These are phyloP conservation scores for Tanytarsus gracilentus DNA, from an alignment of 2,888 invertebrate genomes.

Conservation along the genomic window DNA sequence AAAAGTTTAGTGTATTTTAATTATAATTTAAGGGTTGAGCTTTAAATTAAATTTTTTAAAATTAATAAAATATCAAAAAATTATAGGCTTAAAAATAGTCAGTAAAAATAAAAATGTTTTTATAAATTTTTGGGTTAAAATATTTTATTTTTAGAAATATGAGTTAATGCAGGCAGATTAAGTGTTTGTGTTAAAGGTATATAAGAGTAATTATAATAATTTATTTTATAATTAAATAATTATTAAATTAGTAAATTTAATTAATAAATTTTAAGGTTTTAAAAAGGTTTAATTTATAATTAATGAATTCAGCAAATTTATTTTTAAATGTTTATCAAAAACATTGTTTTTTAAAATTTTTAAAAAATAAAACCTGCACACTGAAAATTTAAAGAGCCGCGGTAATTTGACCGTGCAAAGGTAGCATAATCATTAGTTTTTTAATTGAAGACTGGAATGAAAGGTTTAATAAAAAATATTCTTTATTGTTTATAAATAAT, in stretches of 20 bases:
- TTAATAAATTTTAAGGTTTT: conserved; percentile 36
- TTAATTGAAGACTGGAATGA: conserved; percentile 73
- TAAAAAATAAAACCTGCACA: conserved; percentile 64
- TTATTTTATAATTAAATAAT: conserved; percentile 45
- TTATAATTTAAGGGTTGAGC: conserved; percentile 53
- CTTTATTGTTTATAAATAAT: conserved; percentile 50
- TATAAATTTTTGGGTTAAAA: conserved; percentile 46
- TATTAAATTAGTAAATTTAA: conserved; percentile 54
- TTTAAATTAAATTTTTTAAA: conserved; percentile 50
- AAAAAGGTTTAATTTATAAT: conserved; percentile 42
- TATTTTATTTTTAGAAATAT: conserved; percentile 42
- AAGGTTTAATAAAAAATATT: conserved; percentile 57
- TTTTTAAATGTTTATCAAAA: conserved; percentile 69
- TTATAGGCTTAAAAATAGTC: conserved; percentile 52
- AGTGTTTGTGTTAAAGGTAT: conserved; percentile 43
- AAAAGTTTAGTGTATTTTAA: conserved; percentile 38
- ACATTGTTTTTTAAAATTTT: conserved; percentile 56
- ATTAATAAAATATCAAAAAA: conserved; percentile 40
- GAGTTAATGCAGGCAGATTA: too few species aligned
- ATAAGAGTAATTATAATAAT: conserved; percentile 44
- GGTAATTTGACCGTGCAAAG: conserved; percentile 70
- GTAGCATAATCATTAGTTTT: conserved; percentile 73
- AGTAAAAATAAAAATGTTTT: conserved; percentile 46
- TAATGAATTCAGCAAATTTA: conserved; percentile 57
- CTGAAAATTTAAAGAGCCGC: conserved; percentile 65